A percentile compares a stretch with the other conserved stretches of the same genome.
Evolutionary conservation across 2,113 vertebrate genomes (phyloP).

Genomic region (Coryphaenoides rupestris): DNA sequence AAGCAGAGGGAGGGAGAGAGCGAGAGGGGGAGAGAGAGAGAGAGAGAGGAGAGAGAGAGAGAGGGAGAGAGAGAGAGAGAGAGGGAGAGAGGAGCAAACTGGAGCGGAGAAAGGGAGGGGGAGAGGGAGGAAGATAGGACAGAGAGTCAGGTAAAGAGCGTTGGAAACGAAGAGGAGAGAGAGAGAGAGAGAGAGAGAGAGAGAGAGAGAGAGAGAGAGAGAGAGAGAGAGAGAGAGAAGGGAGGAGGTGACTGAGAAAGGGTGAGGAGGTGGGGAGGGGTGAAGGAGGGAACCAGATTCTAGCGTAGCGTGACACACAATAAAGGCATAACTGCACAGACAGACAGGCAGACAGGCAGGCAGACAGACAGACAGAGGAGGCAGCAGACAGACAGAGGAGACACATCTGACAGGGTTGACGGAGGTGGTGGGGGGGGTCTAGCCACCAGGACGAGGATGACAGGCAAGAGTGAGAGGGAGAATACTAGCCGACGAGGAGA

Average conservation of each 20-base stretch:
- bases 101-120: too few species aligned
- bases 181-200: conserved; percentile 47
- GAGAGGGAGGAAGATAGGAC: too few species aligned
- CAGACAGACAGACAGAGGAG: conserved; percentile 55
- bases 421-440: too few species aligned
- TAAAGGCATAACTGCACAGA: conserved; percentile 59
- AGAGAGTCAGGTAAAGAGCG: too few species aligned
- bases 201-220: conserved; percentile 40
- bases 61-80: conserved; percentile 30
- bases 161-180: too few species aligned
- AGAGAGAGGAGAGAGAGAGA: too few species aligned
- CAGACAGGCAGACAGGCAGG: conserved; percentile 15
- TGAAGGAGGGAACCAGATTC: conserved; percentile 47
- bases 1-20: too few species aligned
- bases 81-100: too few species aligned
- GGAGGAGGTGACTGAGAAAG: too few species aligned
- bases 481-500: background rate
- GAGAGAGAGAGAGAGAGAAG: conserved; percentile 36
- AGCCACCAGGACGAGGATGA: conserved; percentile 62
- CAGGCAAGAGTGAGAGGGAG: conserved; percentile 41
- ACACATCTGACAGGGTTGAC: conserved; percentile 69
- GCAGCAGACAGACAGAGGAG: conserved; percentile 59
- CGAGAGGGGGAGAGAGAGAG: too few species aligned
- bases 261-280: conserved; percentile 63
- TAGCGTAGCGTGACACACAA: conserved; percentile 69